Evolutionary conservation across 2,888 invertebrate genomes (phyloP), one percentile per base, ranked within the genome.

Genomic region (Saturnia pavonia): DNA sequence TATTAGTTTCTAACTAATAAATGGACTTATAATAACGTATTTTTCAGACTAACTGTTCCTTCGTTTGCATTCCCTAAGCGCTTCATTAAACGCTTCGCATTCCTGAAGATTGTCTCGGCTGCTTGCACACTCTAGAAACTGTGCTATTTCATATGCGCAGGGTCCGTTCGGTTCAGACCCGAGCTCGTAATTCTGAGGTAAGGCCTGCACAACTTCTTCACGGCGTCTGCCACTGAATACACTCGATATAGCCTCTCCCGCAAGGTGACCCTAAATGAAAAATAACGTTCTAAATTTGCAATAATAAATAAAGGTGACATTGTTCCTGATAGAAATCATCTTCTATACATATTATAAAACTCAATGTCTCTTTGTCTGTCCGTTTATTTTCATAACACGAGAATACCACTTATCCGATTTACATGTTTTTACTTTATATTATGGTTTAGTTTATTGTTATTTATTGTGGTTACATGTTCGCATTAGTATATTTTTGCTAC

Each of bases 81-180:
- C 99, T 85, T 99, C 98, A 85, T 98, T 99, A 90, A 99, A 99
- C 68, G 97, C 98, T 85, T 98, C 96, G 89, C 99, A 99, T 66
- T 99, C 94, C 8, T 96, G 95, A 74, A 99, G 89, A 88, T 99
- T 98, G 0, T 96, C 94, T 82, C 97, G 97, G 48, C 95, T 96
- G 76, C 97, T 95, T 22, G 99, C 98, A 86, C 99, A 99, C 76
- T 98, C 96, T 73, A 99, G 91, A 93, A 99, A 99, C 90, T 99
- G 98, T 79, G 97, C 96, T 77, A 99, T 96, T 91, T 99, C 99
- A 95, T 96, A 98, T 65, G 97, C 96, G 90, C 99, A 99, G 1
- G 98, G 97, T 25, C 97, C 97, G 65, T 90, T 92, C 0, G 96
- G 95, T 76, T 96, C 95, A 1, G 84, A 48, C 16, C 84, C 85